Evolutionary conservation across 2,888 invertebrate genomes (phyloP), one percentile per base, ranked within the genome.

Genomic region (Caenorhabditis uteleia): DNA sequence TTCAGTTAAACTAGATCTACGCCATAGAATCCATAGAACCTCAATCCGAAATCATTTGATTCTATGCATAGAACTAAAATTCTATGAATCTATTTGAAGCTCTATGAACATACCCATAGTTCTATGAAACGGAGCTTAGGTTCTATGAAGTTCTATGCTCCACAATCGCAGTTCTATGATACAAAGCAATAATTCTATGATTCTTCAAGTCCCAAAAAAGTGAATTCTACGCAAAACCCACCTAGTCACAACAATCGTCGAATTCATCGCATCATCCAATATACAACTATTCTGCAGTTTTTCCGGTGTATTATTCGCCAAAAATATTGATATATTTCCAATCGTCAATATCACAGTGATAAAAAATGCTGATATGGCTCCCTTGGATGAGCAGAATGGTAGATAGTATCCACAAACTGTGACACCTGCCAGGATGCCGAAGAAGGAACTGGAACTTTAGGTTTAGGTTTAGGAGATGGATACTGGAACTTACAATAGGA

Each of bases 321-420:
- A 40, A 31, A 54, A 64, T 2, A 64, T 50, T 0, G 49, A 21
- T 20, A 64, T 4, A 44, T 59, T 50, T 23, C 51, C 43, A 29
- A 33, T 42, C 7, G 56, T 60, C 6, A 56, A 18, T 0, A 54
- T 34, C 7, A 49, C 26, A 2, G 64, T 64, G n/a, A 66, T 25
- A 38, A 66, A 18, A n/a, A 68, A 55, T 26, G 62, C 50, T 12
- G 51, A 27, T 10, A 68, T 48, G 10, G 59, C 65, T 16, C 72
- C 75, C 8, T 57, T 62, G 7, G 61, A 57, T 20, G 70, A 73
- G 31, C 65, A 62, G 31, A 70, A 75, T 8, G 75, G 75, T 5
- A 75, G 56, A 33, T 67, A 75, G 47, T 75, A 72, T 8, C 75
- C 75, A 47, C 72, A 70, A 34, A 68, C 43, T 40, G 70, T 69